Conservation (phyloP, 2,113 vertebrate genomes). For the human region DNA sequence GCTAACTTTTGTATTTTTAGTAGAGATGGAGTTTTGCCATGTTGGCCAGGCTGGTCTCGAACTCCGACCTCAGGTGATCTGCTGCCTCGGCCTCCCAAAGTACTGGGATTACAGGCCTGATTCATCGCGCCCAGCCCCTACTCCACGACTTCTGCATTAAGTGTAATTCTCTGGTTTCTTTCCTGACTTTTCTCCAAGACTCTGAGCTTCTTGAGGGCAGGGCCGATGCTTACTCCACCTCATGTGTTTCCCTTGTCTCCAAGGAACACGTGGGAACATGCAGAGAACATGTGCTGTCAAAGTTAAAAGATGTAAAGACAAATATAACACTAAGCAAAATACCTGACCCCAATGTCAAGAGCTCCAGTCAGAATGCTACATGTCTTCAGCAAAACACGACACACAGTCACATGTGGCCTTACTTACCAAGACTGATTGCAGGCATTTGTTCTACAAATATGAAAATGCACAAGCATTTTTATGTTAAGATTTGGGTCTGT, state of each 20-base stretch:
- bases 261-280: not conserved
- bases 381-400: not conserved
- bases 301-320: not conserved
- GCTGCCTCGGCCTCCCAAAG: too few relatives aligned
- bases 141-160: not conserved
- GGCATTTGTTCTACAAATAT: not conserved
- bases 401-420: not conserved
- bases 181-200: too few relatives aligned
- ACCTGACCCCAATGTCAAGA: fast-evolving
- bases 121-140: too few relatives aligned
- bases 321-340: not conserved
- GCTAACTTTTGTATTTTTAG: too few relatives aligned
- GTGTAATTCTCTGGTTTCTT: not conserved
- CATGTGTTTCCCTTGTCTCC: not conserved
- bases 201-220: not conserved
- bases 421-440: not conserved
- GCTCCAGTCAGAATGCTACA: not conserved
- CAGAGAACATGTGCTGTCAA: not conserved
- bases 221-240: fast-evolving
- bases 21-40: too few relatives aligned
- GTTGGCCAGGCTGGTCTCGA: too few relatives aligned
- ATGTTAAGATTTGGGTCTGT: not conserved
- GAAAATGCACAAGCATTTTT: not conserved
- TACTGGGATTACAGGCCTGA: too few relatives aligned
- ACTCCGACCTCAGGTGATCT: too few relatives aligned